These are phyloP conservation scores for Proteles cristata DNA, from an alignment of 2,113 vertebrate genomes.

Conservation along the genomic window DNA sequence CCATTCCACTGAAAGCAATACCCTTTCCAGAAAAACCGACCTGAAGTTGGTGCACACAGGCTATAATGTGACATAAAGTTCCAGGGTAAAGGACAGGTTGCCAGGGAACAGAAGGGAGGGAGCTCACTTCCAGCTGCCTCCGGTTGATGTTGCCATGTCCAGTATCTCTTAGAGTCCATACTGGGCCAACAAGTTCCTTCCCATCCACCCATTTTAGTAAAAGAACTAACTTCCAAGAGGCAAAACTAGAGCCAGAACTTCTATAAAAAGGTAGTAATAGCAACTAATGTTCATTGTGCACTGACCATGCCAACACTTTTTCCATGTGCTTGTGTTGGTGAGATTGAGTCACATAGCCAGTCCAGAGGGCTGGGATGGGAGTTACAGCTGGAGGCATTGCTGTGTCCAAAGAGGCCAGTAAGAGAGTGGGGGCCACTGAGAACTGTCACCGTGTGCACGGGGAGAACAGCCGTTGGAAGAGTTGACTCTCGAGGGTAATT, in stretches of 20 bases:
- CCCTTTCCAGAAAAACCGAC: background rate
- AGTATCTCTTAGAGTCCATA: background rate
- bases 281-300: background rate
- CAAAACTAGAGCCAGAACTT: background rate
- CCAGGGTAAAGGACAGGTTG: background rate
- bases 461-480: background rate
- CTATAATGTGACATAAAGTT: background rate
- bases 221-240: background rate
- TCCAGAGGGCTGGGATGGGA: background rate
- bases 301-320: background rate
- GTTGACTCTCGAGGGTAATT: background rate
- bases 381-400: background rate
- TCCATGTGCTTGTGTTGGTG: fast-evolving
- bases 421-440: background rate
- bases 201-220: background rate
- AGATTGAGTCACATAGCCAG: background rate
- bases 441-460: background rate
- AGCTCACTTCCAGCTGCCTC: fast-evolving
- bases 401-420: background rate
- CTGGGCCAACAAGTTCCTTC: background rate
- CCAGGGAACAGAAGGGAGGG: background rate
- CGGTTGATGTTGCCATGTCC: fast-evolving
- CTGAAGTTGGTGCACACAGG: background rate
- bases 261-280: background rate
- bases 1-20: background rate